Evolutionary conservation across 1,140 invertebrate genomes (phyloP).

Genomic region (Wasmannia auropunctata): DNA sequence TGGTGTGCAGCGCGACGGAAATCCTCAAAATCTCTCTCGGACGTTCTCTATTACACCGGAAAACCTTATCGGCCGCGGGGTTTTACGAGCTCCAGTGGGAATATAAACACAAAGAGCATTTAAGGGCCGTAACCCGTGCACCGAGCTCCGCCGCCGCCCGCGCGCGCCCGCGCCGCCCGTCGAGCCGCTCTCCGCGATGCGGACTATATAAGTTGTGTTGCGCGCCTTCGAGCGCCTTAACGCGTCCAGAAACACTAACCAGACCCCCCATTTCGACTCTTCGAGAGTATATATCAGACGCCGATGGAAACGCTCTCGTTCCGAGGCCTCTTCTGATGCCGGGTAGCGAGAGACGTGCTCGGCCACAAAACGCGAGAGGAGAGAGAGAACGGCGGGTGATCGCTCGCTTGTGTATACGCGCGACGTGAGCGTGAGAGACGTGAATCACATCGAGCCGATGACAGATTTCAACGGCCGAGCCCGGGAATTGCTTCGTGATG

Average conservation of each 20-base stretch:
- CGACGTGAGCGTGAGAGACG: slow-evolving; percentile 49
- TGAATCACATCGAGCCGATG: slow-evolving; percentile 58
- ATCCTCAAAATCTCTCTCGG: slow-evolving; percentile 53
- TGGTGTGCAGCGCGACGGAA: slow-evolving; percentile 25
- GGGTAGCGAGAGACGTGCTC: slow-evolving; percentile 13
- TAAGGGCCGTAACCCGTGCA: slow-evolving; percentile 63
- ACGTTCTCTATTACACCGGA: slow-evolving; percentile 70
- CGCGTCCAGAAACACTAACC: slow-evolving; percentile 79
- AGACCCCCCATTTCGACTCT: slow-evolving; percentile 74
- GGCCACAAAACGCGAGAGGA: slow-evolving; percentile 4
- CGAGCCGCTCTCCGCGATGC: slow-evolving; percentile 31
- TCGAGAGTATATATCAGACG: slow-evolving; percentile 69
- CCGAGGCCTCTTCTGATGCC: slow-evolving; percentile 59
- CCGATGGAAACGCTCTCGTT: slow-evolving; percentile 67
- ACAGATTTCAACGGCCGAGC: slow-evolving; percentile 30
- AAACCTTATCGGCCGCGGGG: slow-evolving; percentile 75
- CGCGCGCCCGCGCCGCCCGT: too few relatives aligned
- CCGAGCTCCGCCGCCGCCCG: slow-evolving; percentile 11
- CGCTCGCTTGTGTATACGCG: background rate
- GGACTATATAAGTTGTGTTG: slow-evolving; percentile 1
- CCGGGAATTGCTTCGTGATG: background rate
- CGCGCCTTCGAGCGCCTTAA: slow-evolving; percentile 62
- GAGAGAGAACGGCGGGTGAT: too few relatives aligned
- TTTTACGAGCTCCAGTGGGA: slow-evolving; percentile 76
- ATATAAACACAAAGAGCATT: slow-evolving; percentile 75